Base-by-base conservation (phyloP, 2,888 invertebrate species). In the Itoplectis maculator region DNA sequence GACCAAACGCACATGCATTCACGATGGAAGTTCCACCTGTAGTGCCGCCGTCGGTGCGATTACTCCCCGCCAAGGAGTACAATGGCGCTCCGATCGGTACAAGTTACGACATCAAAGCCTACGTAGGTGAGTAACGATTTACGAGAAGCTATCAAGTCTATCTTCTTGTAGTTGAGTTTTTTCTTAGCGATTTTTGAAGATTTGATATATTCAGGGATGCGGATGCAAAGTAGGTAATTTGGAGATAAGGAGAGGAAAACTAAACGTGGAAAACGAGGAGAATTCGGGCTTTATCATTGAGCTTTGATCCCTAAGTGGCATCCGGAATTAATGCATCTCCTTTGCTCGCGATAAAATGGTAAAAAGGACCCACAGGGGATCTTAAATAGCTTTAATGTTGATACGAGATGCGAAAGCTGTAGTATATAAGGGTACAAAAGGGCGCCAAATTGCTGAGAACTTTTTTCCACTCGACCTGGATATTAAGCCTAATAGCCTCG, bases 31-130 rank as follows among this genome's bases (percentile, higher is more conserved):
- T 98, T 86, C 96, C 97, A 0, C 96, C 96, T 45, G 94, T 97
- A 86, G 97, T 97, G 69, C 98, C 98, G n/a, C 98, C 98, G 20
- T 97, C 97, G 89, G 97, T 98, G 56, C 97, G 97, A 91, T 94
- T 98, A 86, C 97, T 97, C 20, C 98, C 98, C 0, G 98, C 98
- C 2, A 97, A 98, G 92, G 97, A 97, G 90, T 98, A 98, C 93
- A 96, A 96, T 85, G 98, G 98, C 0, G 97, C 97, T 0, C 98
- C 98, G 0, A 97, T 98, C 69, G 98, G 98, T 9, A 98, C 97
- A 66, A 97, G 97, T 76, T 98, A 98, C 90, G 98, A 98, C 90
- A 95, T 98, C 65, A 95, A 97, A 89, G 97, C 97, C 85, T 98
- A 96, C 91, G 95, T 97, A 81, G 97, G 97, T 97, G 94, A 95